Percentiles rank a stretch among this genome's conserved stretches.
These are phyloP conservation scores for Acomys russatus DNA, from an alignment of 2,797 vertebrate species.

Conservation along the genomic window DNA sequence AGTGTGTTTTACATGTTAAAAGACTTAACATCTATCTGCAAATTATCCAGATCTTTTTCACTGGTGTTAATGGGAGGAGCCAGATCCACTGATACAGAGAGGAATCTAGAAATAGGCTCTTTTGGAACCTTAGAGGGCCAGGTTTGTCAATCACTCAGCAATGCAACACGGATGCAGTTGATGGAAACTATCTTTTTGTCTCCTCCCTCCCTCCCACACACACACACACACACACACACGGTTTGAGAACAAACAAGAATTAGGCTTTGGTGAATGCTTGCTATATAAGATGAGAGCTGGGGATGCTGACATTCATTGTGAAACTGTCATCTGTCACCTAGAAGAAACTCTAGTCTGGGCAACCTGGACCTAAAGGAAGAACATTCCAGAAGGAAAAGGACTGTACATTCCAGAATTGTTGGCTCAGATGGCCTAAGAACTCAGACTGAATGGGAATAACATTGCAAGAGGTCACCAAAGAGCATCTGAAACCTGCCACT, in stretches of 20 bases:
- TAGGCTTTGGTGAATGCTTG: not conserved
- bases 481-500: not conserved
- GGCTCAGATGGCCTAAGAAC: not conserved
- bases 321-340: not conserved
- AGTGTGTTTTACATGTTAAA: constrained; percentile 25
- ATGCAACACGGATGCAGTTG: not conserved
- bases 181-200: not conserved
- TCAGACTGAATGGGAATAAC: not conserved
- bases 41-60: constrained; percentile 14
- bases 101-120: not conserved
- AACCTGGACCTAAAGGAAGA: not conserved
- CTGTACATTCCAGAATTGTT: not conserved
- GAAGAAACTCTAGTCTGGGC: not conserved
- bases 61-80: not conserved
- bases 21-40: not conserved
- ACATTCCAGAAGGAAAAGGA: not conserved
- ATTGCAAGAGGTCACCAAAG: not conserved
- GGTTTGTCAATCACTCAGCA: not conserved
- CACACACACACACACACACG: not conserved
- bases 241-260: constrained; percentile 9
- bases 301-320: not conserved
- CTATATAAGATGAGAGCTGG: not conserved
- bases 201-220: too few species aligned
- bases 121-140: not conserved
- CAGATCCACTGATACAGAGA: too few species aligned